These are phyloP conservation scores for Volucella inflata DNA, from an alignment of 2,888 invertebrate species.

Conservation along the genomic window DNA sequence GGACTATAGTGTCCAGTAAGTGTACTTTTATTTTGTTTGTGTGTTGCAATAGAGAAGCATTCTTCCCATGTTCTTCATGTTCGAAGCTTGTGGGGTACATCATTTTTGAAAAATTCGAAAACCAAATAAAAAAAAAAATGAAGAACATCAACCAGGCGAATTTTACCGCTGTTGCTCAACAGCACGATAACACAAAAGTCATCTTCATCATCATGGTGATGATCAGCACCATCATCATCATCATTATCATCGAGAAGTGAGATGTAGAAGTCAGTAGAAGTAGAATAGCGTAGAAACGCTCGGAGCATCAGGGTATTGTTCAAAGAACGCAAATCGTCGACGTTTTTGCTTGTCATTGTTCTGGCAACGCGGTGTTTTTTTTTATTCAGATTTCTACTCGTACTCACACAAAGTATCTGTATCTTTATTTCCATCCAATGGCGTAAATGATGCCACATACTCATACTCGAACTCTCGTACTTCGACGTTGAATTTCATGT, in stretches of 20 bases:
- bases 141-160: constrained; percentile 42
- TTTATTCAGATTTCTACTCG: constrained; percentile 8
- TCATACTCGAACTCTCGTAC: constrained; percentile 66
- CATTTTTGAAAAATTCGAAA: constrained; percentile 41
- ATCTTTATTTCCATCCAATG: constrained; percentile 65
- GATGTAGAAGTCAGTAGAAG: neutral
- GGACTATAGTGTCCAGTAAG: constrained; percentile 58
- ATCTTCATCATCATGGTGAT: constrained; percentile 56
- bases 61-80: constrained; percentile 58
- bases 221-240: constrained; percentile 46
- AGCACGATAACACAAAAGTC: constrained; percentile 63
- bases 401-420: constrained; percentile 49
- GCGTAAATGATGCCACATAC: constrained; percentile 75
- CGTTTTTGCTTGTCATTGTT: constrained; percentile 69
- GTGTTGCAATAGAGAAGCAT: constrained; percentile 62
- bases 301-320: constrained; percentile 66
- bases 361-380: constrained; percentile 58
- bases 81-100: constrained; percentile 58
- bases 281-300: constrained; percentile 19
- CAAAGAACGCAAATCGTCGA: constrained; percentile 69
- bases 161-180: constrained; percentile 59
- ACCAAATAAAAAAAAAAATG: constrained; percentile 35
- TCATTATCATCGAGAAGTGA: constrained; percentile 2
- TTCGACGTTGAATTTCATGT: constrained; percentile 58
- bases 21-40: constrained; percentile 41